These are phyloP conservation scores for Jacana jacana DNA, from an alignment of 2,113 vertebrate genomes.

Conservation along the genomic window DNA sequence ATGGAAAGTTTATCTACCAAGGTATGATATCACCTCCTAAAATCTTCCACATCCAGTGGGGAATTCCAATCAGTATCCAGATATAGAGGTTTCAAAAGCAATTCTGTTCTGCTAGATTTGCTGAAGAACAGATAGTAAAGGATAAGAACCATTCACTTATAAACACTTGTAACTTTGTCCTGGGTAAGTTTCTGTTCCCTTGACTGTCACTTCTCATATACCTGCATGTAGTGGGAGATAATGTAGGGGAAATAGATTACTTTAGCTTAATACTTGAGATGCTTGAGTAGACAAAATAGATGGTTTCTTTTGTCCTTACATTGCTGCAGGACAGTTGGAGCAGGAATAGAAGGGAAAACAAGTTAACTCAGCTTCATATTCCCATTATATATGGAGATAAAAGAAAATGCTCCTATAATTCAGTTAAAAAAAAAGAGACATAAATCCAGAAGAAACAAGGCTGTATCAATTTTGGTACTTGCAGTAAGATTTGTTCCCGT, in stretches of 20 bases:
- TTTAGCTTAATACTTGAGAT: neutral
- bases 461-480: neutral
- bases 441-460: neutral
- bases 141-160: neutral
- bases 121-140: neutral
- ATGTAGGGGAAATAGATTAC: neutral
- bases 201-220: neutral
- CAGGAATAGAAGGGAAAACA: neutral
- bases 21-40: neutral
- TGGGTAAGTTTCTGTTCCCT: neutral
- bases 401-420: conserved; percentile 8
- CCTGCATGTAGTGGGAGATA: neutral
- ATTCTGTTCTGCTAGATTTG: neutral
- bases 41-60: neutral
- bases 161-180: neutral
- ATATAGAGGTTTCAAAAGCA: neutral
- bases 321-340: neutral
- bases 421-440: neutral
- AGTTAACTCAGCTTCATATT: conserved; percentile 5
- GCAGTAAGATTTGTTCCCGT: neutral
- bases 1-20: neutral
- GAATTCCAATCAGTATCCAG: neutral
- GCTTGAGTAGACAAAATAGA: neutral
- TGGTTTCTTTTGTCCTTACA: neutral
- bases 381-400: neutral